Conservation (phyloP, 2,113 vertebrate species). For the Serilophus lunatus region DNA sequence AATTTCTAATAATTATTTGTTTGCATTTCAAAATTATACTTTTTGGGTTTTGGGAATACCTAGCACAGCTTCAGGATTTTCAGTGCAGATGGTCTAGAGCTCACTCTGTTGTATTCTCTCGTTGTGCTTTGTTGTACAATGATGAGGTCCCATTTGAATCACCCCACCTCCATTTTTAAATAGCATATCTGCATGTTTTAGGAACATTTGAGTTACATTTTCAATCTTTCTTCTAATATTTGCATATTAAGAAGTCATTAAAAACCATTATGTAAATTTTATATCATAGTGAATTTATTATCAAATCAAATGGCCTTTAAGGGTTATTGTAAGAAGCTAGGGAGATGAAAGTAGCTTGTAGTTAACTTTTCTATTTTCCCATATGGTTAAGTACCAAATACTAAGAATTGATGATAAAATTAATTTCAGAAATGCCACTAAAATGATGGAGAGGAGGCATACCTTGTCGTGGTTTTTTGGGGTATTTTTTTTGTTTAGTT, state of each 20-base stretch:
- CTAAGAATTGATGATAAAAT: not conserved
- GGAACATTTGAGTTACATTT: constrained; percentile 17
- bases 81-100: not conserved
- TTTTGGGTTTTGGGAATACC: not conserved
- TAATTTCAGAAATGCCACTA: not conserved
- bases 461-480: not conserved
- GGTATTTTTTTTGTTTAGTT: not conserved
- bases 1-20: not conserved
- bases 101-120: not conserved
- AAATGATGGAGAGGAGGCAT: not conserved
- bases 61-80: not conserved
- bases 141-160: not conserved
- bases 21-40: not conserved
- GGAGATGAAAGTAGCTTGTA: not conserved
- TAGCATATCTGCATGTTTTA: not conserved
- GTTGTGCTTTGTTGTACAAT: not conserved
- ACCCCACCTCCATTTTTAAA: not conserved
- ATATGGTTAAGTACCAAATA: not conserved
- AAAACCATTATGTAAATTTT: constrained; percentile 74
- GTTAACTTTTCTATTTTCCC: constrained; percentile 1
- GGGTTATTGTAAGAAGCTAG: constrained; percentile 55
- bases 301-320: constrained; percentile 64
- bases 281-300: constrained; percentile 62
- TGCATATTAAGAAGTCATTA: constrained; percentile 73
- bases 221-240: constrained; percentile 53